These are phyloP conservation scores for Caloenas nicobarica DNA, from an alignment of 2,113 vertebrate genomes.

Conservation along the genomic window DNA sequence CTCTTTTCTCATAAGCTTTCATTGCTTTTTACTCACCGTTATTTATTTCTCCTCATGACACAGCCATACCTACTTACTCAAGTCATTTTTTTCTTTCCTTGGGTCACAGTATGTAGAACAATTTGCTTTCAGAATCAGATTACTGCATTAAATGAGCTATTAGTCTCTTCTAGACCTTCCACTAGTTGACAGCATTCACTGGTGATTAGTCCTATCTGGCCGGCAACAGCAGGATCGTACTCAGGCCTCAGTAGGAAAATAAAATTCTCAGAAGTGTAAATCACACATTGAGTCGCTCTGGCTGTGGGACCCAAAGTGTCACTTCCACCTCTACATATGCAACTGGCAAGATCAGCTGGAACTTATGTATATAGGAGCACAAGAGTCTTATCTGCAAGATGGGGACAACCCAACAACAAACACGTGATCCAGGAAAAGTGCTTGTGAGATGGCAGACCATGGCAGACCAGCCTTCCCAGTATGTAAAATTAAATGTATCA, in stretches of 20 bases:
- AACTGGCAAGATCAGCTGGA: neutral
- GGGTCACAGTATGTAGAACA: neutral
- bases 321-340: accelerated
- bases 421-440: accelerated
- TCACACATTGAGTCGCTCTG: neutral
- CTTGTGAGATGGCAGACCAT: neutral
- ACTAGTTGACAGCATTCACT: neutral
- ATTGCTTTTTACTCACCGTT: neutral
- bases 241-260: neutral
- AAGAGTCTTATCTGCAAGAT: neutral
- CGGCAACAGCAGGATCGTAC: neutral
- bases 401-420: neutral
- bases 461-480: neutral
- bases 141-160: slow-evolving; percentile 29
- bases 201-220: neutral
- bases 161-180: slow-evolving; percentile 26
- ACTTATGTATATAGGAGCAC: neutral
- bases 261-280: neutral
- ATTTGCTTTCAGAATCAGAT: slow-evolving; percentile 40
- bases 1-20: neutral
- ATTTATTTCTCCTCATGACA: neutral
- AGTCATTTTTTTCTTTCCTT: neutral
- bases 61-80: neutral
- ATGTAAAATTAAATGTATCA: neutral
- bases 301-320: neutral